Evolutionary conservation across 1,140 invertebrate species (phyloP), one percentile per base, ranked within the genome.

Genomic region (Holcopasites calliopsidis): DNA sequence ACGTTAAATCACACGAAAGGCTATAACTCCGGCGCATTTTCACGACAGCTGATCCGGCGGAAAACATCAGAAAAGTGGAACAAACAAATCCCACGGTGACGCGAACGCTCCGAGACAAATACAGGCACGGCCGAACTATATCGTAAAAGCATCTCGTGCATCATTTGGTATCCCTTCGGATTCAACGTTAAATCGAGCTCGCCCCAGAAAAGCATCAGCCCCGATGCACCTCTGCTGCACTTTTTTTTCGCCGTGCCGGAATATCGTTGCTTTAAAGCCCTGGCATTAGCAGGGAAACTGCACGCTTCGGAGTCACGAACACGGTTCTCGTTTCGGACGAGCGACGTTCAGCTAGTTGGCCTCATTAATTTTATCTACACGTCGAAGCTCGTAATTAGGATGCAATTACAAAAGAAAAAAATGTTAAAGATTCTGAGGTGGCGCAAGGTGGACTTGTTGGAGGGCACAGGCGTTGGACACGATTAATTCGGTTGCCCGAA

Each of bases 1-100:
- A 76, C 76, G 70, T 78, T 83, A 82, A 83, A 83, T 83, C 75
- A 74, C 57, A 69, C 50, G 75, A 60, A 60, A 69, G 69, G 54
- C 58, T 64, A 77, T 69, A 82, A 82, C 77, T 78, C 47, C 62
- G 38, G 44, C 58, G 60, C 64, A 69, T 77, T 70, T 74, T 28
- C 57, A 58, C 69, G 69, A 82, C 69, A 74, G 76, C 75, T 80
- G 80, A 82, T 82, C 76, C 73, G 55, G 78, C 68, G 72, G 47
- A 58, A 77, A 81, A 52, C 68, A 72, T 72, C 73, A 47, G 68
- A 21, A 50, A 76, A 80, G 60, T 76, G 79, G 66, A 72, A 68
- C 72, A 61, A 81, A 76, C 79, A 70, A 80, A 69, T 44, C 79
- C 71, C 71, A 65, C 40, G 66, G 62, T 18, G 44, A 18, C 64